phyloP scores from a whole-genome alignment of 1,140 invertebrate genomes.

The Heterodera schachtii region DNA sequence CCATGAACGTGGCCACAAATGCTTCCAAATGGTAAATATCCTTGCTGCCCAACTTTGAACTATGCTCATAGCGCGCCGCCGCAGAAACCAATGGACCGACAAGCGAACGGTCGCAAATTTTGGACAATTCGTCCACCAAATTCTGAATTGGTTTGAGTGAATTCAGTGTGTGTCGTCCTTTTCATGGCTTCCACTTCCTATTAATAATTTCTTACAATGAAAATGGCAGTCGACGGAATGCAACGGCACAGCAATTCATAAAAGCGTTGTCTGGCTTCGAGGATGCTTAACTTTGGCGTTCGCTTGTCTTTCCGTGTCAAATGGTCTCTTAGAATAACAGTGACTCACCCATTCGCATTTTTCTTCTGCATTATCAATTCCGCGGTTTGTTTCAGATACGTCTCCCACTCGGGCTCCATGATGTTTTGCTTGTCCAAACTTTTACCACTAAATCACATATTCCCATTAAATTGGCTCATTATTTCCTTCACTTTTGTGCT shows the following conservation, averaged over 20 bases:
- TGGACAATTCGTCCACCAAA: slow-evolving; percentile 28
- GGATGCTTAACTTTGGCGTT: slow-evolving; percentile 68
- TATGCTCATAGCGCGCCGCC: slow-evolving; percentile 40
- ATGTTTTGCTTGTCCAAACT: slow-evolving; percentile 83
- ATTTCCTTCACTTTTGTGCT: slow-evolving; percentile 77
- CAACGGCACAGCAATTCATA: slow-evolving; percentile 92
- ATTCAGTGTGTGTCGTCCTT: neutral
- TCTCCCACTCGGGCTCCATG: slow-evolving; percentile 87
- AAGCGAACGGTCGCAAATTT: slow-evolving; percentile 31
- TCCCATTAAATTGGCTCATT: slow-evolving; percentile 42
- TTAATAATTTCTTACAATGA: slow-evolving; percentile 71
- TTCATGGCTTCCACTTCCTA: neutral
- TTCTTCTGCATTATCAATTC: slow-evolving; percentile 85
- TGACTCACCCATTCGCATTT: slow-evolving; percentile 74
- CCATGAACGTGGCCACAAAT: slow-evolving; percentile 31
- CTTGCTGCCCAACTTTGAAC: slow-evolving; percentile 33
- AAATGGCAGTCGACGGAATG: slow-evolving; percentile 90
- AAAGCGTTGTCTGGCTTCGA: slow-evolving; percentile 81
- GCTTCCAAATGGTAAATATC: slow-evolving; percentile 43
- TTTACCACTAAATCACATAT: slow-evolving; percentile 62
- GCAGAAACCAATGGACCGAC: slow-evolving; percentile 30
- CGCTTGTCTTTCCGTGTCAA: neutral
- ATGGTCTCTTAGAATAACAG: neutral
- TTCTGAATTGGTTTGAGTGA: slow-evolving; percentile 22
- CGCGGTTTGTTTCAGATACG: slow-evolving; percentile 84